Base-by-base conservation (phyloP, 2,113 vertebrate species). In the Callopanchax toddi region DNA sequence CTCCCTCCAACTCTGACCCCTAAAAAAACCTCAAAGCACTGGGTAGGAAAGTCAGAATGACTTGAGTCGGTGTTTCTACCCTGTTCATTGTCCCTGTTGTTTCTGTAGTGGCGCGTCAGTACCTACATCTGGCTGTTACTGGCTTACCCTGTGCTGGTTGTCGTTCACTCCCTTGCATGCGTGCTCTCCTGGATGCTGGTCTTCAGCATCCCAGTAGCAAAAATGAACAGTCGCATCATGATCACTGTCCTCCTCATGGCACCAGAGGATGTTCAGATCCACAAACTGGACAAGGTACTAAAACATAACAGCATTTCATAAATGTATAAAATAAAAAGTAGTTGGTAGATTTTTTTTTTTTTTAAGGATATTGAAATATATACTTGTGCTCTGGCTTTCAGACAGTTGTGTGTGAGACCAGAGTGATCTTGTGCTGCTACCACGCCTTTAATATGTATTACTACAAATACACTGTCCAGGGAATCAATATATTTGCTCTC, bases 401-500 rank as follows among this genome's bases (percentile, higher is more conserved):
- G 94, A 76, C 74, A 0, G 40, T 23, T 22, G 0, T 74, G 72
- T 75, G 83, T 65, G 60, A 92, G 77, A 1, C 48, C 44, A 85
- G 83, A 90, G 70, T 91, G 54, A 48, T 93, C 25, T 81, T 95
- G 4, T 93, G 91, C 87, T 93, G 93, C 71, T 88, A 92, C 64
- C 86, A 63, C 0, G 94, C 95, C 0, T 68, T 91, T 37, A 95
- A 95, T 51, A 74, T 91, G 61, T 91, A 94, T 82, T 94, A 94
- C 79, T 94, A 95, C 89, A 96, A 94, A 52, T 94, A 93, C 17
- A 67, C 92, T 0, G 82, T 93, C 50, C 91, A 93, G 0, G 94
- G 94, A 42, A 90, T 94, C 65, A 92, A 94, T 0, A 90, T 96
- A 15, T 95, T 95, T 0, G 93, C 93, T 0, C 90, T 93, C 78